A percentile compares a stretch with the other conserved stretches of the same genome.
Evolutionary conservation across 2,888 invertebrate genomes (phyloP).

Genomic region (Drosophila nigritarsus): DNA sequence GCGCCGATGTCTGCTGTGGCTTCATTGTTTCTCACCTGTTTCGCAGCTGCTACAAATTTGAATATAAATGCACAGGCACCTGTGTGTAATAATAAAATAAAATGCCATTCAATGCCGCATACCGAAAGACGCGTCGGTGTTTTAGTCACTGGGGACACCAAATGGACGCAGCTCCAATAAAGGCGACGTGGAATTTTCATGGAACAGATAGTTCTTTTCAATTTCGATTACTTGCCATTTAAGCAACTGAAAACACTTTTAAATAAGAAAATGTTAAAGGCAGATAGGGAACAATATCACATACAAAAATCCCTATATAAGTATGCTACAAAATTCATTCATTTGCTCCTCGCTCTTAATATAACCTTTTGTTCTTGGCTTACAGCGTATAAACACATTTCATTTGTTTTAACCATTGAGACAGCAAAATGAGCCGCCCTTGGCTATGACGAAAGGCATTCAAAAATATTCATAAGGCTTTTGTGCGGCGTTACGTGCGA

Average conservation of each 20-base stretch:
- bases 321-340: background rate
- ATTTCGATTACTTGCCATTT: slow-evolving; percentile 45
- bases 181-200: slow-evolving; percentile 36
- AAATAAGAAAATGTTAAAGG: background rate
- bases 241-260: slow-evolving; percentile 8
- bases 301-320: background rate
- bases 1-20: slow-evolving; percentile 48
- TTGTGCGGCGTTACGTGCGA: slow-evolving; percentile 37
- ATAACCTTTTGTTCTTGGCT: slow-evolving; percentile 9
- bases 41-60: slow-evolving; percentile 79
- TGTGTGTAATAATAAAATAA: slow-evolving; percentile 77
- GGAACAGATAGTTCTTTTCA: slow-evolving; percentile 45
- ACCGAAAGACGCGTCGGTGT: slow-evolving; percentile 52
- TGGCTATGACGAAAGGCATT: slow-evolving; percentile 36
- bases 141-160: slow-evolving; percentile 43
- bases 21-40: slow-evolving; percentile 75
- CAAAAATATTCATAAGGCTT: slow-evolving; percentile 37
- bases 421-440: slow-evolving; percentile 51
- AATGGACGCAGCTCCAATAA: slow-evolving; percentile 1
- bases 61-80: slow-evolving; percentile 73
- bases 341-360: background rate
- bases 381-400: slow-evolving; percentile 36
- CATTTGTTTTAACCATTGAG: slow-evolving; percentile 49
- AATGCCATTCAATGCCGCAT: slow-evolving; percentile 70
- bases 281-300: background rate